Evolutionary conservation across 1,140 invertebrate species (phyloP).

Genomic region (Agrypnia vestita): DNA sequence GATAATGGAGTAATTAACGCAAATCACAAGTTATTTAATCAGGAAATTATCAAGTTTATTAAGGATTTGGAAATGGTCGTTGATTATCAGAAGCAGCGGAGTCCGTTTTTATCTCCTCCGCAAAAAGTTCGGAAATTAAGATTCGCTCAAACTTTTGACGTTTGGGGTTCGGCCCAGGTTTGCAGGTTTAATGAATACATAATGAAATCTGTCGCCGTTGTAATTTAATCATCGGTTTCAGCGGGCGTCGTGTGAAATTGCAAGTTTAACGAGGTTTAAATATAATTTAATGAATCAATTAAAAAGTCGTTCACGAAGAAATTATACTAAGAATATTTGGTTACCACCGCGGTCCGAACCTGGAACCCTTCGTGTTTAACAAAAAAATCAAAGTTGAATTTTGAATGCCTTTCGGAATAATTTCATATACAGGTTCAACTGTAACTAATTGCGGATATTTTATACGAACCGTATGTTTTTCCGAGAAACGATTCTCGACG

Average conservation of each 20-base stretch:
- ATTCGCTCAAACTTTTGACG: slow-evolving; percentile 31
- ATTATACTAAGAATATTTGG: neutral
- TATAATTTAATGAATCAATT: no score
- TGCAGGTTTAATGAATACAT: slow-evolving; percentile 28
- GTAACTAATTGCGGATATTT: no score
- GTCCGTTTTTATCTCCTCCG: neutral
- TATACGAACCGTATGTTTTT: no score
- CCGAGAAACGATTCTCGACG: no score
- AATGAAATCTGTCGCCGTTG: slow-evolving; percentile 37
- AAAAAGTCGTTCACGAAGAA: no score
- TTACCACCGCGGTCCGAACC: neutral
- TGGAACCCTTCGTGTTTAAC: no score
- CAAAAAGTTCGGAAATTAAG: slow-evolving; percentile 7
- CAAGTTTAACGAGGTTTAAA: no score
- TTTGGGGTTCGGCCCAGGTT: neutral
- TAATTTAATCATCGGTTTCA: slow-evolving; percentile 1
- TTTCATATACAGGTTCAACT: no score
- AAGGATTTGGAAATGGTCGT: slow-evolving; percentile 21
- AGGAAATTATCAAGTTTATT: slow-evolving; percentile 35
- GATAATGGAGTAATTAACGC: slow-evolving; percentile 29
- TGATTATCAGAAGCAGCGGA: slow-evolving; percentile 13
- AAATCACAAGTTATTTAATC: slow-evolving; percentile 37
- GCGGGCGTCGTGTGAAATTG: neutral
- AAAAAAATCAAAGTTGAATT: no score
- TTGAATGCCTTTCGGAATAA: no score